Evolutionary conservation across 2,797 vertebrate genomes (phyloP), one percentile per base, ranked within the genome.

Genomic region (Sphenopsis melanotis): DNA sequence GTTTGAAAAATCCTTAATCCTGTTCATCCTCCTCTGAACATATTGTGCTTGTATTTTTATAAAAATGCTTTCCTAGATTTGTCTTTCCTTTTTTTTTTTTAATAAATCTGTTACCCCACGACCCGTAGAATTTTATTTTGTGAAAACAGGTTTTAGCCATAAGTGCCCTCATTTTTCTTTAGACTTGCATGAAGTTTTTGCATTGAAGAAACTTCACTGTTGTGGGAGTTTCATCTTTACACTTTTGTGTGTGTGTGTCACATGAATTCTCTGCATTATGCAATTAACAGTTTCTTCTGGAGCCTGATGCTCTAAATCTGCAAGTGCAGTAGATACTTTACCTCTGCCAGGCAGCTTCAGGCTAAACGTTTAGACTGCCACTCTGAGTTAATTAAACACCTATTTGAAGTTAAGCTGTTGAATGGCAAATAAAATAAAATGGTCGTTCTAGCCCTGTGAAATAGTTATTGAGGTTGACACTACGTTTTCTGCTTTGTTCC

Each of bases 351-450:
- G 59, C 91, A 95, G 95, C 96, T 97, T 77, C 90, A 82, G 96
- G 95, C 95, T 95, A 93, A 95, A 83, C 30, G 3, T 71, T 95
- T 84, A 92, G 93, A 76, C 87, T 96, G 92, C 89, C 94, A 89
- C 90, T 96, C 70, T 46, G 75, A 88, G 95, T 96, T 97, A 97
- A 98, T 98, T 97, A 97, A 96, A 95, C 95, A 97, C 96, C 95
- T 97, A 95, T 96, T 94, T 95, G 82, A 96, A 90, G 89, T 93
- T 91, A 91, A 95, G 86, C 77, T 95, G 85, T 95, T 77, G 86
- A 96, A 96, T 88, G 80, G 84, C 89, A 96, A 96, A 96, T 94
- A 95, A 95, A 96, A 93, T 90, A 70, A 90, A 92, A 89, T 93
- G 75, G 44, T 82, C 63, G 55, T 92, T 97, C 63, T 70, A 87